Base-by-base conservation (phyloP, 35 echinoderm and acorn worm species). In the Patiria miniata region DNA sequence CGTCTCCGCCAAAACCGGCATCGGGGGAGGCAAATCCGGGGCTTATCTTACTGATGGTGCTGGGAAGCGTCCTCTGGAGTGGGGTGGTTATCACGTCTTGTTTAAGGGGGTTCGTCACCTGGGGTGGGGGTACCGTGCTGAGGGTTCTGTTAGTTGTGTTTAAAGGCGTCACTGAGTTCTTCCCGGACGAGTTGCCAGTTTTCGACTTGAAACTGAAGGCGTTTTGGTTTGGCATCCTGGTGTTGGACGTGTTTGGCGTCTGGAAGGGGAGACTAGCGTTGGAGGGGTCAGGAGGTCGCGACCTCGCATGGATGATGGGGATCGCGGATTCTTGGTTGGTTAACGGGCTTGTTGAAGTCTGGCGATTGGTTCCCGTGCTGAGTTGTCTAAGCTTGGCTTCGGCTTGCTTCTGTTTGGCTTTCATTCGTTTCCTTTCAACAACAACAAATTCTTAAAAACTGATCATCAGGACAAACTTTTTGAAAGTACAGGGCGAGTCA, bases 391-490 rank as follows among this genome's bases (percentile, higher is more conserved):
- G 78, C 33, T 83, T 90, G 73, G 93, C 76, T 68, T 94, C 82
- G 23, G 86, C 82, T 79, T 90, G 93, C 61, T 94, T 94, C 42
- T 81, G 56, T 79, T 94, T 94, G 33, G 93, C 93, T 81, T 85
- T 61, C 8, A 94, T 86, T 29, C 87, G 81, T 84, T 90, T 94
- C 88, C 93, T 94, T 78, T 2, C 42, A 47, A 12, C n/a, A n/a
- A n/a, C n/a, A 47, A 47, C 4, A 47, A 47, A 47, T 4, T 47
- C 42, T 6, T 12, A 47, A 47, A 6, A 4, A 47, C 12, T 47
- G 4, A 47, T 47, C 42, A 4, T 47, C 42, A 4, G 12, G 42
- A 6, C 12, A 6, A 6, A 47, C 42, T 47, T 47, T 47, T 47
- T 12, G 4, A 47, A 47, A n/a, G n/a, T n/a, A n/a, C n/a, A n/a